A percentile compares a stretch with the other conserved stretches of the same genome.
phyloP scores from a whole-genome alignment of 2,797 vertebrate genomes.

The Cuniculus paca region DNA sequence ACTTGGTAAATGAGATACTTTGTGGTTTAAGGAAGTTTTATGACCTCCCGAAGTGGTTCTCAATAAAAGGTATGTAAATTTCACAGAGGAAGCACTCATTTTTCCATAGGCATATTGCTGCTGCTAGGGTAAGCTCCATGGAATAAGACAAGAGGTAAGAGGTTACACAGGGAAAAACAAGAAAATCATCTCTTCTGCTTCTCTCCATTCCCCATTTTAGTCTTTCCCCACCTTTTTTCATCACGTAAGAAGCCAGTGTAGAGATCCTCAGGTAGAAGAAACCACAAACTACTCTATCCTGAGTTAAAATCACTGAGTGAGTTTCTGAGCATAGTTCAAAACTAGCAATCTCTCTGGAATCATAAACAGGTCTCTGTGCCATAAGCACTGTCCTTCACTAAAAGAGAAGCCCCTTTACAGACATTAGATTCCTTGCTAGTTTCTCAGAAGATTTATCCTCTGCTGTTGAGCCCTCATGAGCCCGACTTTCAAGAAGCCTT shows the following conservation, averaged over 20 bases:
- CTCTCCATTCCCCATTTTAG: not conserved
- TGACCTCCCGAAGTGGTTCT: not conserved
- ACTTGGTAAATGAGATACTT: not conserved
- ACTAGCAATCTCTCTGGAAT: not conserved
- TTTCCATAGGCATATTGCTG: not conserved
- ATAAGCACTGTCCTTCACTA: not conserved
- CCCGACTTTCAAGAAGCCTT: not conserved
- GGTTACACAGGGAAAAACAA: not conserved
- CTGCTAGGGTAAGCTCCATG: not conserved
- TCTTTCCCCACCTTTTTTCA: not conserved
- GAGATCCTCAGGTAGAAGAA: not conserved
- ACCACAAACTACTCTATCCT: not conserved
- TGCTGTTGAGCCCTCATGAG: not conserved
- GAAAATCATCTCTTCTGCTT: not conserved
- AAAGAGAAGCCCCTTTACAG: not conserved
- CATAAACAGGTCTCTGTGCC: not conserved
- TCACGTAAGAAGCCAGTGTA: not conserved
- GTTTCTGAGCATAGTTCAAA: not conserved
- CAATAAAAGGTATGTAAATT: not conserved
- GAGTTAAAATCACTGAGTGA: not conserved
- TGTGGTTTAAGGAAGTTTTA: not conserved
- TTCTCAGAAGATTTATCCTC: not conserved
- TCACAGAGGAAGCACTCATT: not conserved
- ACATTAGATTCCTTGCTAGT: not conserved
- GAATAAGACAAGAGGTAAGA: not conserved